Conservation (phyloP, 2,888 invertebrate species). For the Frankliniella fusca region DNA sequence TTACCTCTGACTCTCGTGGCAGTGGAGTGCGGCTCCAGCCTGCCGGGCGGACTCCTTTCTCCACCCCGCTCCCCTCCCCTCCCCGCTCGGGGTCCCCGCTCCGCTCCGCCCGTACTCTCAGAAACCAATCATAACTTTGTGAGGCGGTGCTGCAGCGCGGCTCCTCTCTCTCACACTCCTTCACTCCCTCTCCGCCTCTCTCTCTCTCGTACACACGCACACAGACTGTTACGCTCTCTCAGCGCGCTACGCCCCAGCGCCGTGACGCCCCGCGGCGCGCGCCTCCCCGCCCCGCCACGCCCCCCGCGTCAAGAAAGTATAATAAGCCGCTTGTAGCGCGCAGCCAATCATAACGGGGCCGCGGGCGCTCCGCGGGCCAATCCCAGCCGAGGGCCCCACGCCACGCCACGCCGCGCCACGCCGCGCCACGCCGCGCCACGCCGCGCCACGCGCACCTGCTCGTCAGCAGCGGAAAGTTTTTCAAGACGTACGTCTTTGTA, state of each 20-base stretch:
- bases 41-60: neutral
- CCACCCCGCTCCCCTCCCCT: neutral
- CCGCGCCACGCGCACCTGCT: neutral
- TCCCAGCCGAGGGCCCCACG: neutral
- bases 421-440: neutral
- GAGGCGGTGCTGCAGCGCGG: neutral
- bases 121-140: conserved; percentile 5
- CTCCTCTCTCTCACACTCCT: neutral
- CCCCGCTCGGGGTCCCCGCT: neutral
- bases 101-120: neutral
- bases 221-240: neutral
- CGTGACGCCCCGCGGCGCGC: neutral
- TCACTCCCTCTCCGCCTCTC: neutral
- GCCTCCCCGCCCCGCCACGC: neutral
- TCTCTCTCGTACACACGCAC: neutral
- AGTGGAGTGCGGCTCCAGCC: no score
- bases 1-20: neutral
- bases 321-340: conserved; percentile 12
- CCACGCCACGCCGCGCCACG: neutral
- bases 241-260: neutral
- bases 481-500: no score
- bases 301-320: conserved; percentile 13
- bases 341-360: conserved; percentile 12
- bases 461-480: neutral
- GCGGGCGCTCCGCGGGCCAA: neutral